Evolutionary conservation across 2,797 vertebrate genomes (phyloP), one percentile per base, ranked within the genome.

Genomic region (Sebastes nivosus): DNA sequence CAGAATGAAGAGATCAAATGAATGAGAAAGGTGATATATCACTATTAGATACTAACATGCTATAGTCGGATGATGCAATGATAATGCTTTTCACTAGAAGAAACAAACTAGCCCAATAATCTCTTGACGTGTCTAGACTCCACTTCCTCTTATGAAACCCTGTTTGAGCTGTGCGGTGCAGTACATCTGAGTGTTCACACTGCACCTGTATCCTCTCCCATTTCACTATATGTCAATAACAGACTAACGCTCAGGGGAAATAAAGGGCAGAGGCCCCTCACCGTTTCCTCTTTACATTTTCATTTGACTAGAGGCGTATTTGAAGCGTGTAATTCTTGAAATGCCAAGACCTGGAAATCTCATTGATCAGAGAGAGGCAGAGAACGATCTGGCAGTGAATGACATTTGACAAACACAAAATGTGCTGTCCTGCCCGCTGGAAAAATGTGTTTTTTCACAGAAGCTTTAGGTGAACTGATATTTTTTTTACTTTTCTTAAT

Each of bases 141-240:
- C 66, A 91, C 72, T 93, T 93, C 90, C 90, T 91, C 81, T 85
- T 82, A 0, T 16, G 24, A 79, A 69, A 61, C n/a, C 22, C 36
- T 24, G 25, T 24, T 38, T 29, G 4, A n/a, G 18, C 42, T 36
- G 0, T 16, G 46, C 2, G 3, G 58, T 60, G 70, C 57, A 54
- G 29, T 8, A n/a, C 77, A 55, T 66, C 22, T 34, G 38, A 7
- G 34, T 61, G 59, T 61, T 77, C 46, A 12, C 14, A 10, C 63
- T 78, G 87, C 87, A 91, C 76, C 86, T 91, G 87, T 70, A 76
- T 79, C 73, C 76, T 72, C 72, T 71, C 42, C 20, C n/a, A n/a
- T 50, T 70, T 58, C 34, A 65, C 71, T 25, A 4, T 4, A 42
- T 4, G 30, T 63, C 61, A 69, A 32, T 25, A 55, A 1, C 30